Evolutionary conservation across 1,140 invertebrate genomes (phyloP).

Genomic region (Cydia fagiglandana): DNA sequence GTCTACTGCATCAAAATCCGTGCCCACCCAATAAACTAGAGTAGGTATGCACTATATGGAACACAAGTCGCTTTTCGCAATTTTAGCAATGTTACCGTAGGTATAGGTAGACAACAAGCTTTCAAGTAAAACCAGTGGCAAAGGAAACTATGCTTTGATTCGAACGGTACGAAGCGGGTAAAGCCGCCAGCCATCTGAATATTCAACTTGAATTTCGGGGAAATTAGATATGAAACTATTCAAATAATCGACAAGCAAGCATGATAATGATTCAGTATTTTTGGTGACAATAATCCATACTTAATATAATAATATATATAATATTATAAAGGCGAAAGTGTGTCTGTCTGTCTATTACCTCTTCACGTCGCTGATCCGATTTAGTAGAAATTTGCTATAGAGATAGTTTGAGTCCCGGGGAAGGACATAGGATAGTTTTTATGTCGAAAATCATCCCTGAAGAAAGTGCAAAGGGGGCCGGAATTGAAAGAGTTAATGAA

Average conservation of each 20-base stretch:
- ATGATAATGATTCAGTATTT: background rate
- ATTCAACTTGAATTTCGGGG: background rate
- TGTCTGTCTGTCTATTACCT: too few relatives aligned
- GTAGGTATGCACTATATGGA: background rate
- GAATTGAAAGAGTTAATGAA: too few relatives aligned
- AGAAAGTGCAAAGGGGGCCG: too few relatives aligned
- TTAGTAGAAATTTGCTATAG: too few relatives aligned
- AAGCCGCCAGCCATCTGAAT: constrained; percentile 11
- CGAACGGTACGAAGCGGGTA: background rate
- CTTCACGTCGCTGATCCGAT: too few relatives aligned
- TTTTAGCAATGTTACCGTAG: constrained; percentile 4
- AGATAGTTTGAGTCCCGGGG: too few relatives aligned
- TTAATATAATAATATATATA: too few relatives aligned
- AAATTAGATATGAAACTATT: constrained; percentile 16
- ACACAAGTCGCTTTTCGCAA: constrained; percentile 2
- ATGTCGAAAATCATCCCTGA: too few relatives aligned
- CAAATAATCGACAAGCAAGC: background rate
- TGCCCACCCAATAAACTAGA: constrained; percentile 4
- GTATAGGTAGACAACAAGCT: constrained; percentile 20
- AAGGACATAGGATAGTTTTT: too few relatives aligned
- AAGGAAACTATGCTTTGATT: constrained; percentile 25
- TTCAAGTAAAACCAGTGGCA: constrained; percentile 14
- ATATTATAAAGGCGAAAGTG: too few relatives aligned
- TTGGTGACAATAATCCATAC: background rate
- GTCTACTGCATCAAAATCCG: background rate